Evolutionary conservation across 2,797 vertebrate species (phyloP), one percentile per base, ranked within the genome.

Genomic region (Cossypha caffra): DNA sequence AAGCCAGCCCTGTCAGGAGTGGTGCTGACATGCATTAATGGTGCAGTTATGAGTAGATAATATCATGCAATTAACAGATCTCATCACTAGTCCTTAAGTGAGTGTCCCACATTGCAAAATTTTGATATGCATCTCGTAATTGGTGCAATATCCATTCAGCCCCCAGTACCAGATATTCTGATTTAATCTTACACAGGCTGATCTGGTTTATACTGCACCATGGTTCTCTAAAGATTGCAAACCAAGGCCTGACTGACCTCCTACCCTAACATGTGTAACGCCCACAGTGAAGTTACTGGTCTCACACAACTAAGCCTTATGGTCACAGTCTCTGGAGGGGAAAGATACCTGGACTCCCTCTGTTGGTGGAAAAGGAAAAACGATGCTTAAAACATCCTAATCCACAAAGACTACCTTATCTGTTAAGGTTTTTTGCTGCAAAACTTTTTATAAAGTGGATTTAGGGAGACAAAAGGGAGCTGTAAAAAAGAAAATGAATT

Each of bases 1-100:
- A 84, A 95, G 95, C 91, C 94, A 96, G 86, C 66, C 83, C 93
- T 96, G 96, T 97, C 96, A 97, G 95, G 83, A 94, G 45, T 67
- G 66, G 72, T 1, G 16, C 77, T 96, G 96, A 97, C 89, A 90
- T 83, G 89, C 92, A 91, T 94, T 96, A 95, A 97, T 96, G 66
- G 80, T 79, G 76, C 75, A 72, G 64, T 81, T 92, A 93, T 18
- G 75, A 83, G 72, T 33, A 80, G 90, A 69, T 87, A 96, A 96
- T 96, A 94, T 55, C 82, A 96, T 90, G 78, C 86, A 94, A 97
- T 96, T 96, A 97, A 92, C 72, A 87, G 86, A 58, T 68, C 66
- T 96, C 66, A 71, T 96, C 86, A 74, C 81, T 63, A 51, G 72
- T 94, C 85, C 92, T 94, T 89, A 77, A 79, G 71, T 80, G 89